phyloP scores from a whole-genome alignment of 2,888 invertebrate genomes.

The Trissonchulus sp. region DNA sequence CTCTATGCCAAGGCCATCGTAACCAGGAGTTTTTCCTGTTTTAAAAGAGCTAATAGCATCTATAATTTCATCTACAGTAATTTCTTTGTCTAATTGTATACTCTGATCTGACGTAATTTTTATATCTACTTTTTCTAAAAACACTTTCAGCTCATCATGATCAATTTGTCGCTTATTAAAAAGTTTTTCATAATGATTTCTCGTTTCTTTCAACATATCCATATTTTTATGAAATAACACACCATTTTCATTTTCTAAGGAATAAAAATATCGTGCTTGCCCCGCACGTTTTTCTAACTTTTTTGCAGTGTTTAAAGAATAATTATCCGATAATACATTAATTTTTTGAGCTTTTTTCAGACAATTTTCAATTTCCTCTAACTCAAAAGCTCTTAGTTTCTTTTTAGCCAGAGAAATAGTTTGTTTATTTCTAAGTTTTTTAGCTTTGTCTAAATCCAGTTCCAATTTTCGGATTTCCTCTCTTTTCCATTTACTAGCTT shows the following conservation, averaged over 20 bases:
- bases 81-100: not conserved
- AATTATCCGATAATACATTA: no score
- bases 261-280: not conserved
- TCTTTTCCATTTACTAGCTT: no score
- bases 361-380: no score
- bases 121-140: not conserved
- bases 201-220: not conserved
- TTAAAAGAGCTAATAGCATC: not conserved
- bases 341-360: no score
- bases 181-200: not conserved
- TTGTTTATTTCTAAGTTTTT: no score
- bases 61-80: constrained; percentile 1
- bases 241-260: not conserved
- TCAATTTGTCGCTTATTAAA: not conserved
- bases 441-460: no score
- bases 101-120: not conserved
- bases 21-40: not conserved
- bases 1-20: constrained; percentile 19
- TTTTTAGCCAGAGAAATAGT: no score
- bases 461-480: no score
- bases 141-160: not conserved
- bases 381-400: no score
- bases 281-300: not conserved
- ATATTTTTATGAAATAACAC: not conserved
- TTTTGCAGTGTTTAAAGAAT: constrained; percentile 1